Base-by-base conservation (phyloP, 2,113 vertebrate genomes). In the Thunnus thynnus region DNA sequence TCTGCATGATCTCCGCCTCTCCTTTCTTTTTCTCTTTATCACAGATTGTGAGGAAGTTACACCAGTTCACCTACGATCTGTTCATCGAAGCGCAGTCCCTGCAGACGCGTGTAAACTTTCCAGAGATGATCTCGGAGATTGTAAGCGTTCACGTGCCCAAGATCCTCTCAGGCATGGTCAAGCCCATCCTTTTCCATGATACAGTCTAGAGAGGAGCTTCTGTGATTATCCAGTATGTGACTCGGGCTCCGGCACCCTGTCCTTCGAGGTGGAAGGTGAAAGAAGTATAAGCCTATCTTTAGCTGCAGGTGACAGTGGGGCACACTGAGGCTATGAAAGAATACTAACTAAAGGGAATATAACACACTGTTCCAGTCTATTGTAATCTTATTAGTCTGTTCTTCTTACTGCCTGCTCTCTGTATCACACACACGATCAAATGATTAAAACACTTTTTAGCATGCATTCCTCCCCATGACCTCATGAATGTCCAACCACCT, bases 71-170 rank as follows among this genome's bases (percentile, higher is more conserved):
- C 55, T 99, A 99, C 65, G 97, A 99, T 88, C 96, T 98, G 55
- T 96, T 97, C 74, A 95, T 98, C 77, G 97, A 97, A 92, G 95
- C 97, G 0, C 97, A 98, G 75, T 95, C 96, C 91, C 96, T 92
- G 74, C 92, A 90, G 57, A 94, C 95, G 73, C 96, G 94, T 0
- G 96, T 99, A 92, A 97, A 95, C 94, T 99, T 97, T 91, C 98
- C 97, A 0, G 98, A 99, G 95, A 99, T 99, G 97, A 99, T 99
- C 95, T 96, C 97, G 0, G 97, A 99, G 94, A 99, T 99, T 74
- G 98, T 99, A 90, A 97, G 97, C 77, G 96, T 97, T 64, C 98
- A 99, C 75, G 97, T 99, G 83, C 98, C 98, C 94, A 98, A 97
- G 95, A 98, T 99, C 90, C 96, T 99, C 86, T 96, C 97, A 50